phyloP scores from a whole-genome alignment of 2,797 vertebrate genomes.

The Hydrophis major region DNA sequence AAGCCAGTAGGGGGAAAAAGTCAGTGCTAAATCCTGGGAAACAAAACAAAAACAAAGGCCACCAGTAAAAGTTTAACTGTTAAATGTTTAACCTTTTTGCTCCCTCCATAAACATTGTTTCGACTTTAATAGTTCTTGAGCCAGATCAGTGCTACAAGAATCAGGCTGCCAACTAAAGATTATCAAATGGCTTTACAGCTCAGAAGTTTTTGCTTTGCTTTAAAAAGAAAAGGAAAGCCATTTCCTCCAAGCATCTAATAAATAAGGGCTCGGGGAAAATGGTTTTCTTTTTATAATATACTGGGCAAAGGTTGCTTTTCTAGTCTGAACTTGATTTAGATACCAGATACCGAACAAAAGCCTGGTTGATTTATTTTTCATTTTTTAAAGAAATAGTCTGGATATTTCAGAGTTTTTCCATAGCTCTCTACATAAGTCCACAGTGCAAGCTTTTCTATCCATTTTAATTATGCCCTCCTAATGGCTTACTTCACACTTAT shows the following conservation, averaged over 20 bases:
- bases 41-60: neutral
- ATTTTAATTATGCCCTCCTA: neutral
- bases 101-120: neutral
- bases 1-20: neutral
- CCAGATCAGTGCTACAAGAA: constrained; percentile 8
- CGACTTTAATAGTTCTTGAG: constrained; percentile 13
- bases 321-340: constrained; percentile 20
- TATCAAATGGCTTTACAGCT: constrained; percentile 8
- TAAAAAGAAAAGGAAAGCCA: neutral
- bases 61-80: neutral
- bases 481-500: constrained; percentile 18
- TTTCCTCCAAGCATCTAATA: constrained; percentile 4
- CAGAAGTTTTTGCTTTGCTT: constrained; percentile 8
- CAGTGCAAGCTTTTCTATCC: neutral
- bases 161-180: constrained; percentile 14
- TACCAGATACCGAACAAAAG: neutral
- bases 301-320: neutral
- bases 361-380: neutral
- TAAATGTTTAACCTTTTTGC: neutral
- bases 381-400: neutral
- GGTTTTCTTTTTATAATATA: neutral
- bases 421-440: neutral
- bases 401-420: neutral
- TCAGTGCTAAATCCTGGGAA: too few species aligned
- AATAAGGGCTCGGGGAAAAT: neutral